Base-by-base conservation (phyloP, 1,140 invertebrate genomes). In the Drosophila santomea region DNA sequence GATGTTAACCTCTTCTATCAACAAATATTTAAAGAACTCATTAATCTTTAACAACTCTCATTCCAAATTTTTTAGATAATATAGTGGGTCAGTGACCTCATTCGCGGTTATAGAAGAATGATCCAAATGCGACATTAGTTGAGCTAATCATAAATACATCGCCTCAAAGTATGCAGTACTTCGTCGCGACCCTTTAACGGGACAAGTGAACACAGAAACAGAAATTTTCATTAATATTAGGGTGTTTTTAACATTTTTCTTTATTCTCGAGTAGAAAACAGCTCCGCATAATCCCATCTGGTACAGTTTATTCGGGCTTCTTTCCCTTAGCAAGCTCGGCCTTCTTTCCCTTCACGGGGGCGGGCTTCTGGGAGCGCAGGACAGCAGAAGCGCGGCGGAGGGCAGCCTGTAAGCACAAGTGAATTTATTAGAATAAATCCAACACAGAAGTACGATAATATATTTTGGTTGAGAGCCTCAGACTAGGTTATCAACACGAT, bases 291-390 rank as follows among this genome's bases (percentile, higher is more conserved):
- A 64, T 63, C 79, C 71, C 66, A 88, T 63, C 47, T 72, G 59
- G 54, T 80, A 55, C 23, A 62, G 55, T 80, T 84, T 83, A 83
- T 64, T 83, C 80, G 71, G 80, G 80, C 80, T 76, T 80, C 71
- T 81, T 77, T 38, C 55, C 66, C 67, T 71, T 72, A 15, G 47
- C 32, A 15, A 51, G 67, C 67, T 96, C 96, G 67, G 95, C 71
- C 90, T 95, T 95, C 94, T 97, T 97, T 47, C 94, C 94, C 93
- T 97, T 97, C 47, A 95, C 94, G 76, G 95, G 95, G 60, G 95
- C 93, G 61, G 96, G 95, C 92, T 97, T 96, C 93, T 99, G 98
- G 28, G 97, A 98, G 64, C 96, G 95, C 47, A 98, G 93, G 73
- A 99, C 96, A 64, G 98, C 97, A 92, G 97, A 98, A 15, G 84